These are phyloP conservation scores for Byasa hedistus DNA, from an alignment of 2,888 invertebrate genomes.

Conservation along the genomic window DNA sequence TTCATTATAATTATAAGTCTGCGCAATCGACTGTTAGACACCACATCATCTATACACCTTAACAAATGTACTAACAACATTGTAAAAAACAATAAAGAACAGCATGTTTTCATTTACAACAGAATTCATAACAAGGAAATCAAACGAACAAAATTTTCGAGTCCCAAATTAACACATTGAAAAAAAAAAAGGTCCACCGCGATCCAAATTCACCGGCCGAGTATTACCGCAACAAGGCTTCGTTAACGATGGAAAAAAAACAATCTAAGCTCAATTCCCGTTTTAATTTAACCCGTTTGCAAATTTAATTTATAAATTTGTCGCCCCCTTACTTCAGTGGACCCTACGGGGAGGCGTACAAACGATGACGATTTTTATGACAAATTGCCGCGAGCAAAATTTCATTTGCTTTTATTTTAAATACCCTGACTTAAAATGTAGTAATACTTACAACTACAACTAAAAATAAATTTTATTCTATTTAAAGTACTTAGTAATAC, in stretches of 20 bases:
- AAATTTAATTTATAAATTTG: conserved; percentile 9
- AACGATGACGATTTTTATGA: conserved; percentile 1
- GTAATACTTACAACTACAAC: too few species aligned
- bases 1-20: too few species aligned
- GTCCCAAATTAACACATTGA: not conserved
- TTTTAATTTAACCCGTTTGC: not conserved
- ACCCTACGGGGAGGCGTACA: not conserved
- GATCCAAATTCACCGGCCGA: conserved; percentile 5
- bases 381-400: too few species aligned
- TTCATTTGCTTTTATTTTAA: too few species aligned
- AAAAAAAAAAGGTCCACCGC: not conserved
- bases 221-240: conserved; percentile 6
- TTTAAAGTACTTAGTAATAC: too few species aligned
- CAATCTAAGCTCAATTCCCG: not conserved
- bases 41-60: not conserved
- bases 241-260: conserved; percentile 19
- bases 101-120: not conserved
- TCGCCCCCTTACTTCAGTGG: not conserved
- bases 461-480: too few species aligned
- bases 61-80: not conserved
- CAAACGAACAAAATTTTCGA: not conserved
- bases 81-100: not conserved
- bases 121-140: not conserved
- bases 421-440: too few species aligned
- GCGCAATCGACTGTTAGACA: not conserved